Percentiles rank a stretch among this genome's conserved stretches.
Evolutionary conservation across 2,113 vertebrate species (phyloP).

Genomic region (Chlamydotis undulata): DNA sequence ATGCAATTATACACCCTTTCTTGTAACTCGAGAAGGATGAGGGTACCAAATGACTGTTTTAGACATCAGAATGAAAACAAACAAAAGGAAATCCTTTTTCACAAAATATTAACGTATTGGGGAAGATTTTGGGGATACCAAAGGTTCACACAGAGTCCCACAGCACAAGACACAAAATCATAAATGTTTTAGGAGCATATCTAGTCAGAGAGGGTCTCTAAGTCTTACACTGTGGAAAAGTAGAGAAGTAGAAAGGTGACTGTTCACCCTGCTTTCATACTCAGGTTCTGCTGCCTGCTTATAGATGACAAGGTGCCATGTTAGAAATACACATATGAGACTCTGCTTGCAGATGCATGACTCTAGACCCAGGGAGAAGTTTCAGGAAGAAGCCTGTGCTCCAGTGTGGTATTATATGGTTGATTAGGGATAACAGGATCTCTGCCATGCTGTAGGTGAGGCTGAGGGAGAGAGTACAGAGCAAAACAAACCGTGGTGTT

Average conservation of each 20-base stretch:
- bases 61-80: neutral
- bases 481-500: neutral
- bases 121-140: neutral
- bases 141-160: neutral
- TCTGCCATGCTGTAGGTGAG: neutral
- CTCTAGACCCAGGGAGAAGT: neutral
- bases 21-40: neutral
- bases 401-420: neutral
- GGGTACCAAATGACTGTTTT: neutral
- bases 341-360: neutral
- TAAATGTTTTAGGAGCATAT: neutral
- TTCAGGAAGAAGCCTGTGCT: neutral
- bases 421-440: neutral
- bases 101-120: neutral
- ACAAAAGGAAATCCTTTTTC: neutral
- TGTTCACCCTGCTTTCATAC: neutral
- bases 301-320: neutral
- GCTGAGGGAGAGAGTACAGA: neutral
- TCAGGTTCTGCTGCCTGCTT: neutral
- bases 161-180: fast-evolving
- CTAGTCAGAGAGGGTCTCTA: neutral
- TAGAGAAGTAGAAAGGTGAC: neutral
- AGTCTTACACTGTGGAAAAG: neutral
- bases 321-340: neutral
- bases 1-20: neutral